Percentiles rank a stretch among this genome's conserved stretches.
Evolutionary conservation across 2,113 vertebrate species (phyloP).

Genomic region (Rhabdomys dilectus): DNA sequence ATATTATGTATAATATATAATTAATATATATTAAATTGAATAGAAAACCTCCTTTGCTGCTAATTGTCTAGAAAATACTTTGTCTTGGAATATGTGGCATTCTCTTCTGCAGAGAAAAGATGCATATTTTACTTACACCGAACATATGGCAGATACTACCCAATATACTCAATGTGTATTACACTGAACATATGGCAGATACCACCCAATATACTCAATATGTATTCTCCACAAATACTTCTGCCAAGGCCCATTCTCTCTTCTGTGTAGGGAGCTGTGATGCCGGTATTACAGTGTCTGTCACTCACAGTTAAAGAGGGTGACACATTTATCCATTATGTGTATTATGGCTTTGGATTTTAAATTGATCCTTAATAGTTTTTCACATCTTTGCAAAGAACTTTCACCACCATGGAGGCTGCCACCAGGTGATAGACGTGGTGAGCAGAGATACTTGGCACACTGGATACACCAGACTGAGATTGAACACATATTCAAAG

Average conservation of each 20-base stretch:
- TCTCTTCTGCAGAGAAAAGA: slow-evolving; percentile 45
- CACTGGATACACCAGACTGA: background rate
- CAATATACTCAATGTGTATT: slow-evolving; percentile 39
- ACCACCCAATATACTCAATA: slow-evolving; percentile 34
- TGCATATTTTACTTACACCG: background rate
- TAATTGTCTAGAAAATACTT: slow-evolving; percentile 14
- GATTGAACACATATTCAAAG: background rate
- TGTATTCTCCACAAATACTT: background rate
- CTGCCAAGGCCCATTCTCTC: slow-evolving; percentile 31
- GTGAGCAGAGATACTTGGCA: background rate
- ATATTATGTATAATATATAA: background rate
- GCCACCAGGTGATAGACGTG: slow-evolving; percentile 7
- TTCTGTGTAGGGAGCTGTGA: background rate
- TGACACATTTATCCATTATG: background rate
- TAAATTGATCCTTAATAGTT: slow-evolving; percentile 50
- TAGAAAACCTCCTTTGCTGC: background rate
- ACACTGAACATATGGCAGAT: background rate
- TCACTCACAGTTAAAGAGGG: background rate
- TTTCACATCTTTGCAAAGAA: slow-evolving; percentile 33
- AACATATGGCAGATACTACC: background rate
- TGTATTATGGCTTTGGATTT: slow-evolving; percentile 26
- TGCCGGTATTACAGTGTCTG: background rate
- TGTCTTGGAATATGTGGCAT: slow-evolving; percentile 4
- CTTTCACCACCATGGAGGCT: background rate
- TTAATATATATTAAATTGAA: background rate